Conservation (phyloP, 2,113 vertebrate genomes). For the Channa argus region DNA sequence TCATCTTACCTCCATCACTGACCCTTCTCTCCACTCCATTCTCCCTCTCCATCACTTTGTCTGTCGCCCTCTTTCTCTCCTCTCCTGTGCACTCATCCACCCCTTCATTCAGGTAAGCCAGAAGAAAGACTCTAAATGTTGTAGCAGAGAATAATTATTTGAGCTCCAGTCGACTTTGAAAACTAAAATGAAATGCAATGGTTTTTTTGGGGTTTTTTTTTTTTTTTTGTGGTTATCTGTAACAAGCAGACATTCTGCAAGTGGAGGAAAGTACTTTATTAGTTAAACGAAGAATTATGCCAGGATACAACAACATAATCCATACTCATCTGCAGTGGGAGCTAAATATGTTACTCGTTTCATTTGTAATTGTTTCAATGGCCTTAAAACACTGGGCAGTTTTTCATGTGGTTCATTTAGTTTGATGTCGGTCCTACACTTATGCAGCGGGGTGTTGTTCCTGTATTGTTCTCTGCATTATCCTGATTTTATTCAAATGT, state of each 20-base stretch:
- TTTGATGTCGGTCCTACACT: background rate
- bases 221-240: background rate
- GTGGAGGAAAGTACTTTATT: background rate
- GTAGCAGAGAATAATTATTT: background rate
- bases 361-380: background rate
- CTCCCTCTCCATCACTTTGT: constrained; percentile 46
- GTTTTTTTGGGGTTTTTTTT: too few species aligned
- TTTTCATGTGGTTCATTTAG: background rate
- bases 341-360: background rate
- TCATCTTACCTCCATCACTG: constrained; percentile 41
- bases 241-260: constrained; percentile 5
- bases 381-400: background rate
- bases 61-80: constrained; percentile 10
- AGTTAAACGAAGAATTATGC: too few species aligned
- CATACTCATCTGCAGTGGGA: background rate
- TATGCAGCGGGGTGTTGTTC: too few species aligned
- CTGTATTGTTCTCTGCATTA: background rate
- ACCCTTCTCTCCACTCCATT: constrained; percentile 30
- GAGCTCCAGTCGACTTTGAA: background rate
- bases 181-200: background rate
- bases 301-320: too few species aligned
- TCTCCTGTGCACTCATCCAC: constrained; percentile 39
- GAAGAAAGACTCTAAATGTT: background rate
- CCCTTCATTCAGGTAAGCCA: constrained; percentile 61
- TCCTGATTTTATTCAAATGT: background rate